phyloP scores from a whole-genome alignment of 2,797 vertebrate species.

The Anisognathus igniventris region DNA sequence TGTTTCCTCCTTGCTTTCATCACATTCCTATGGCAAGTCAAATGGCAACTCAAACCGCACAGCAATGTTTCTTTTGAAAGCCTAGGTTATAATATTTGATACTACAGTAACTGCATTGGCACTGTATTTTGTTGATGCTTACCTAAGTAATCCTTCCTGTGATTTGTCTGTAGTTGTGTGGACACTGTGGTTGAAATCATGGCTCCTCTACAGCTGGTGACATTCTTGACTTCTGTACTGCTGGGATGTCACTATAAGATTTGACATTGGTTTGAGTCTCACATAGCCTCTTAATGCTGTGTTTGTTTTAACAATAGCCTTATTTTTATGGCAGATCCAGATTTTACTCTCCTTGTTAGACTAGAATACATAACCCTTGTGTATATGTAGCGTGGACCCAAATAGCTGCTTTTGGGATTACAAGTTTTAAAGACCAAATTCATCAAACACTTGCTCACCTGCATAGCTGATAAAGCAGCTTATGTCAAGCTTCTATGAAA shows the following conservation, averaged over 20 bases:
- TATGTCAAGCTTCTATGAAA: background rate
- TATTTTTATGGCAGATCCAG: background rate
- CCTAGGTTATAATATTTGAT: background rate
- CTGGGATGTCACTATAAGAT: background rate
- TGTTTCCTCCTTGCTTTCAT: background rate
- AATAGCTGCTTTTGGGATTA: background rate
- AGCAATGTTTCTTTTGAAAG: background rate
- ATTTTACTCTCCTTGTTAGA: background rate
- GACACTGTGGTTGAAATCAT: background rate
- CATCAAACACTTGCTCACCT: background rate
- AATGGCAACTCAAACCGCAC: background rate
- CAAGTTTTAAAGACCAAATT: background rate
- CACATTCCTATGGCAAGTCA: accelerated
- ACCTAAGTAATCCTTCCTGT: background rate
- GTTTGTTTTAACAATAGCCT: background rate
- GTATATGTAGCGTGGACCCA: background rate
- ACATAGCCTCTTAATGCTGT: background rate
- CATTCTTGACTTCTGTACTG: background rate
- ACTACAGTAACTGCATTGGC: background rate
- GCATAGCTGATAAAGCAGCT: background rate
- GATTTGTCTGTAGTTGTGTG: background rate
- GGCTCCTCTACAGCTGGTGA: background rate
- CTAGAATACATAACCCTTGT: background rate
- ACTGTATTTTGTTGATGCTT: background rate
- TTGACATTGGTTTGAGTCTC: background rate